Evolutionary conservation across 2,888 invertebrate species (phyloP).

Genomic region (Catocala sponsa): DNA sequence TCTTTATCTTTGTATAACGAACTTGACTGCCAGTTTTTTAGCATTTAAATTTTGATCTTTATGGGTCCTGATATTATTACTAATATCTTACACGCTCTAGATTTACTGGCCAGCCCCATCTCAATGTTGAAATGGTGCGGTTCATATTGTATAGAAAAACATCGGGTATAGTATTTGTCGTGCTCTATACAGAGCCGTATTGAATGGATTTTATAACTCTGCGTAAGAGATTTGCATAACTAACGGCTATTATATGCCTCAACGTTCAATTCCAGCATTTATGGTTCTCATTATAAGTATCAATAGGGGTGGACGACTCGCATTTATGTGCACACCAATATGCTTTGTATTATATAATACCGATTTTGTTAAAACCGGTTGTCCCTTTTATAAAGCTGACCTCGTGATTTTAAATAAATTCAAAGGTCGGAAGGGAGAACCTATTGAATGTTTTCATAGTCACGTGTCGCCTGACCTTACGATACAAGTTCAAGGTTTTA

Average conservation of each 20-base stretch:
- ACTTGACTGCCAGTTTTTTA: no score
- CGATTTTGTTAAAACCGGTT: conserved; percentile 64
- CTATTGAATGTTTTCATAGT: conserved; percentile 73
- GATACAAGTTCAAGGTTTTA: conserved; percentile 82
- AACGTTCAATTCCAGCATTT: conserved; percentile 32
- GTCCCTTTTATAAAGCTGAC: conserved; percentile 70
- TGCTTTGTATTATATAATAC: conserved; percentile 67
- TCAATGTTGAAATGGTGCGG: background rate
- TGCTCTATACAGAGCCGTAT: conserved; percentile 29
- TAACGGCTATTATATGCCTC: conserved; percentile 24
- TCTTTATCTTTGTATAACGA: no score
- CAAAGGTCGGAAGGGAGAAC: conserved; percentile 73
- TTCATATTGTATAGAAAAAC: conserved; percentile 6
- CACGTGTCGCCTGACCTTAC: conserved; percentile 67
- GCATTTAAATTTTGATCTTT: no score
- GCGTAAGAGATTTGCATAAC: conserved; percentile 36
- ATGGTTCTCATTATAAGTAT: conserved; percentile 25
- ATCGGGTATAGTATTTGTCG: conserved; percentile 6
- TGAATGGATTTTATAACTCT: conserved; percentile 51
- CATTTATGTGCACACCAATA: conserved; percentile 33
- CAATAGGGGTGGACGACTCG: conserved; percentile 24
- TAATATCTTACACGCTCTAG: background rate
- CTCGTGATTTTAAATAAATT: conserved; percentile 74
- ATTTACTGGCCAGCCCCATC: conserved; percentile 2
- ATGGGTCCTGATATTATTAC: background rate